These are phyloP conservation scores for Drosophila miranda DNA, from an alignment of 1,140 invertebrate genomes.

Conservation along the genomic window DNA sequence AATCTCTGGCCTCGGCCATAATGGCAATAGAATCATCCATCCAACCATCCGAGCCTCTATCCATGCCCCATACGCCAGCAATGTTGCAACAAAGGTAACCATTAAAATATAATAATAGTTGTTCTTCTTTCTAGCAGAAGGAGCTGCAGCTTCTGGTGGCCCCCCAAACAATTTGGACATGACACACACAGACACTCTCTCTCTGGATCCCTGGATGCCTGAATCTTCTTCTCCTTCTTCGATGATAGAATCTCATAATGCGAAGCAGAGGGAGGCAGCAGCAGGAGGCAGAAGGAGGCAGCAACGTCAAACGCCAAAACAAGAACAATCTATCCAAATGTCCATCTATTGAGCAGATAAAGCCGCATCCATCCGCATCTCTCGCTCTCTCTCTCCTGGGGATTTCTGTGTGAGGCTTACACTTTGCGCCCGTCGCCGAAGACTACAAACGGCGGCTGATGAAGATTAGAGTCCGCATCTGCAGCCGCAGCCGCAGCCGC, in stretches of 20 bases:
- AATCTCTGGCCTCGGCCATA: conserved; percentile 47
- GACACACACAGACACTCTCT: conserved; percentile 43
- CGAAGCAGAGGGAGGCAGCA: conserved; percentile 12
- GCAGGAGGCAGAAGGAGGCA: conserved; percentile 1
- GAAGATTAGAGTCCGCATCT: conserved; percentile 63
- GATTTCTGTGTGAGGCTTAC: conserved; percentile 75
- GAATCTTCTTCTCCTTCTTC: conserved; percentile 18
- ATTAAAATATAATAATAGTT: conserved; percentile 81
- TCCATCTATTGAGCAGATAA: conserved; percentile 81
- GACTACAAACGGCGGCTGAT: conserved; percentile 79
- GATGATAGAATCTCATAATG: conserved; percentile 78
- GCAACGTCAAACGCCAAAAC: conserved; percentile 72
- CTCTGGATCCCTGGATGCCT: neutral
- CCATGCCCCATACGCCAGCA: conserved; percentile 49
- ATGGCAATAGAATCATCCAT: conserved; percentile 64
- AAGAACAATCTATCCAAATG: conserved; percentile 82
- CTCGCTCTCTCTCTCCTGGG: conserved; percentile 38
- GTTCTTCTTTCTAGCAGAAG: conserved; percentile 37
- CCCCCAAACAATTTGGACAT: conserved; percentile 67
- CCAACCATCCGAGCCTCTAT: conserved; percentile 19
- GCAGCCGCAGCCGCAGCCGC: neutral
- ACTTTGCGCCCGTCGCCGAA: conserved; percentile 56
- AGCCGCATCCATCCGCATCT: conserved; percentile 53
- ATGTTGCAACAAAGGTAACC: conserved; percentile 63
- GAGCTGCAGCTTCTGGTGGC: conserved; percentile 18